Evolutionary conservation across 2,113 vertebrate species (phyloP).

Genomic region (Rhagologus leucostigma): DNA sequence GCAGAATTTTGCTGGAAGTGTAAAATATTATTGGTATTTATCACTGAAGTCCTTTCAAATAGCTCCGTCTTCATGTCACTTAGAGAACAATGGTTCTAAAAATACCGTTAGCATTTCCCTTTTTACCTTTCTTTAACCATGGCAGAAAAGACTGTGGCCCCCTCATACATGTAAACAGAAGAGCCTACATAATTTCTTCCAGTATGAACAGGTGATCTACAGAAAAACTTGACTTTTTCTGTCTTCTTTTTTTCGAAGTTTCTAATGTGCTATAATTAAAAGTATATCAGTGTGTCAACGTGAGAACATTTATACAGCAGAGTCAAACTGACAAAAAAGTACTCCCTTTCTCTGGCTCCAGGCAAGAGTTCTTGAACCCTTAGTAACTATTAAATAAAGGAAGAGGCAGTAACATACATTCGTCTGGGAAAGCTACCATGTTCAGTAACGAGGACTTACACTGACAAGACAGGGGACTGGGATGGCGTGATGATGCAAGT

Average conservation of each 20-base stretch:
- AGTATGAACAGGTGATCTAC: background rate
- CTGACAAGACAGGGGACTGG: background rate
- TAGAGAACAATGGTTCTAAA: background rate
- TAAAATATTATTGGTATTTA: background rate
- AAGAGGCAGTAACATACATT: background rate
- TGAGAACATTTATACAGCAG: background rate
- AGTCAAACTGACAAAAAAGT: background rate
- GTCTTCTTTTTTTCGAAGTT: background rate
- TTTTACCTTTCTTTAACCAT: background rate
- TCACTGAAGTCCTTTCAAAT: background rate
- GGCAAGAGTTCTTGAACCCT: background rate
- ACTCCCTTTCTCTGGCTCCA: background rate
- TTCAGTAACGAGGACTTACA: background rate
- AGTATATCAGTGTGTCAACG: background rate
- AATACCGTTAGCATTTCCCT: background rate
- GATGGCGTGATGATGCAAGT: background rate
- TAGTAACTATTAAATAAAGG: background rate
- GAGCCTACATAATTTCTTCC: background rate
- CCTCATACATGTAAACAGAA: background rate
- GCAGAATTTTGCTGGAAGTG: background rate
- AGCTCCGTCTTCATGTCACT: background rate
- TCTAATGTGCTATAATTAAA: background rate
- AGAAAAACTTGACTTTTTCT: background rate
- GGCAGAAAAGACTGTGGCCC: background rate
- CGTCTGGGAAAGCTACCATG: background rate